Base-by-base conservation (phyloP, 2,888 invertebrate species). In the Spisula solida region DNA sequence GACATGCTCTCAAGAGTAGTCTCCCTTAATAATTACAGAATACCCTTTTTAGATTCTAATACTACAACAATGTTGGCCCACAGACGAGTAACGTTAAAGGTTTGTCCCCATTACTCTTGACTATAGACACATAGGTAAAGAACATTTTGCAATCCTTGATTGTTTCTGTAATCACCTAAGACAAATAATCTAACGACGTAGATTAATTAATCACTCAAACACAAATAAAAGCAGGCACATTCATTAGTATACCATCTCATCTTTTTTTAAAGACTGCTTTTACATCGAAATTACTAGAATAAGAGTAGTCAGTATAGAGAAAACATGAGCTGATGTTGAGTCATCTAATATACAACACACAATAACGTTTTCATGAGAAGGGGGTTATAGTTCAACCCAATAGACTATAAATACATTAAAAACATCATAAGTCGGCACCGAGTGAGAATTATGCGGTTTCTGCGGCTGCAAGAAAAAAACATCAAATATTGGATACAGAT, bases 351-450 rank as follows among this genome's bases (percentile, higher is more conserved):
- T 66, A 20, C 25, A 66, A 66, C 60, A 10, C 25, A 66, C 60
- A 25, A 66, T 66, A 66, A n/a, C 6, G 60, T 25, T 25, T 75
- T 75, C 75, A 75, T 75, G 75, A 75, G 75, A 75, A 75, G 31
- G 75, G 29, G 29, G 18, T 29, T 25, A 31, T 12, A 34, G 75
- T 31, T 75, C 34, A 31, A 31, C 34, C 16, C 18, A 34, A 31
- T 75, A 31, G 29, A 75, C 34, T 34, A 75, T 75, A 75, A 75
- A 75, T 75, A 75, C 31, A 29, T 31, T 75, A 75, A 16, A 66
- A 66, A 66, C 60, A 25, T 66, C 60, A 66, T 25, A 66, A 66
- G 25, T 66, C 60, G n/a, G 60, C 25, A 75, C 31, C 29, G 10
- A 75, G 75, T 31, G 75, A 75, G 29, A 75, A 8, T 31, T 75